phyloP scores from a whole-genome alignment of 2,888 invertebrate genomes.

The Nesidiocoris tenuis region DNA sequence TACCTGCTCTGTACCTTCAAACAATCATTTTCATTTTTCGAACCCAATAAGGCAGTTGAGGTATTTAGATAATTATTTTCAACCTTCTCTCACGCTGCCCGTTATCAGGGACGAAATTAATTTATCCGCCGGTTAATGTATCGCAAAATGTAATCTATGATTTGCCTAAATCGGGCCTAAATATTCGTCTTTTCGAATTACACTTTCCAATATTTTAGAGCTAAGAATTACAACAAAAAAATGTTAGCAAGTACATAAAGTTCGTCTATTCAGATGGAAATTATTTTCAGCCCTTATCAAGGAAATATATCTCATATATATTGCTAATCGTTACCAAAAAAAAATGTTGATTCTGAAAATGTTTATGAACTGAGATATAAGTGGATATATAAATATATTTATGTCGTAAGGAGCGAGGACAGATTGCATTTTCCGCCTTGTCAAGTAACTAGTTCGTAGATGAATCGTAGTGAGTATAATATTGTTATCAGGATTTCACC shows the following conservation, averaged over 20 bases:
- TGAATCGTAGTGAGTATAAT: constrained; percentile 13
- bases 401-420: neutral
- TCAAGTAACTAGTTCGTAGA: constrained; percentile 25
- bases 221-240: neutral
- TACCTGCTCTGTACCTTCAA: neutral
- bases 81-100: no score
- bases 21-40: neutral
- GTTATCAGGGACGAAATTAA: no score
- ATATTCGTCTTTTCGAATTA: neutral
- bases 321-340: neutral
- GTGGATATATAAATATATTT: neutral
- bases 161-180: neutral
- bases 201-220: neutral
- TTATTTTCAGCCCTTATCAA: neutral
- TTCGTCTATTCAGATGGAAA: neutral
- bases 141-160: no score
- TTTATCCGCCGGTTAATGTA: no score
- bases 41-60: neutral
- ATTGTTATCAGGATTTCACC: no score
- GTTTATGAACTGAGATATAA: neutral
- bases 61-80: no score
- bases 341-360: constrained; percentile 19
- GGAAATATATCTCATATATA: neutral
- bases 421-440: constrained; percentile 28
- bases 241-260: neutral